Percentiles rank a stretch among this genome's conserved stretches.
These are phyloP conservation scores for Ailuropoda melanoleuca DNA, from an alignment of 2,113 vertebrate genomes.

Conservation along the genomic window DNA sequence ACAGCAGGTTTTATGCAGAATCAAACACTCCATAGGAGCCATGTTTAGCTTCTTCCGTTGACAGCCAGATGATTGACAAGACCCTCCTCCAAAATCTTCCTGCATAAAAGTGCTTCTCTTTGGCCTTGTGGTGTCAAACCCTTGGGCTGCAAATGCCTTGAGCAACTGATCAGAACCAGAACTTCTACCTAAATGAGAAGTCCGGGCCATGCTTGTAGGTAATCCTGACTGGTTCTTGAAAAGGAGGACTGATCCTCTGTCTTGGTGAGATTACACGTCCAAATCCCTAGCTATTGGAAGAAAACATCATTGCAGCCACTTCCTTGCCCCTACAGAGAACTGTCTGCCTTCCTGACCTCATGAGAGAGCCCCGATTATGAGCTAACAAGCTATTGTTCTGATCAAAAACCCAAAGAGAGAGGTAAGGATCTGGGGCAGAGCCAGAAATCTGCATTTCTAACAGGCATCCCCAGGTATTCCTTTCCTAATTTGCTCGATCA, in stretches of 20 bases:
- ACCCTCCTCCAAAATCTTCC: slow-evolving; percentile 20
- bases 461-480: background rate
- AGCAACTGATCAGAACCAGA: slow-evolving; percentile 1
- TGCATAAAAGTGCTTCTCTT: background rate
- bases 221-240: background rate
- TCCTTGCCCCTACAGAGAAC: background rate
- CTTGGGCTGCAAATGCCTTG: background rate
- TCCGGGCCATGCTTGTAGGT: background rate
- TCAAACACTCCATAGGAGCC: background rate
- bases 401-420: background rate
- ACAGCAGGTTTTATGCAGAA: background rate
- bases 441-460: background rate
- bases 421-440: background rate
- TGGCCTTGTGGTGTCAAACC: background rate
- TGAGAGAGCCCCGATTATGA: background rate
- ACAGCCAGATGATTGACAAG: background rate
- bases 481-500: background rate
- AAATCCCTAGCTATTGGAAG: background rate
- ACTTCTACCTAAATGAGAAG: background rate
- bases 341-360: background rate
- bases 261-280: background rate
- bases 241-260: background rate
- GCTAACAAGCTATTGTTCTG: background rate
- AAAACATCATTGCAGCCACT: background rate
- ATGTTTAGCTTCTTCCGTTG: background rate